phyloP scores from a whole-genome alignment of 2,113 vertebrate genomes.

The Carlito syrichta region DNA sequence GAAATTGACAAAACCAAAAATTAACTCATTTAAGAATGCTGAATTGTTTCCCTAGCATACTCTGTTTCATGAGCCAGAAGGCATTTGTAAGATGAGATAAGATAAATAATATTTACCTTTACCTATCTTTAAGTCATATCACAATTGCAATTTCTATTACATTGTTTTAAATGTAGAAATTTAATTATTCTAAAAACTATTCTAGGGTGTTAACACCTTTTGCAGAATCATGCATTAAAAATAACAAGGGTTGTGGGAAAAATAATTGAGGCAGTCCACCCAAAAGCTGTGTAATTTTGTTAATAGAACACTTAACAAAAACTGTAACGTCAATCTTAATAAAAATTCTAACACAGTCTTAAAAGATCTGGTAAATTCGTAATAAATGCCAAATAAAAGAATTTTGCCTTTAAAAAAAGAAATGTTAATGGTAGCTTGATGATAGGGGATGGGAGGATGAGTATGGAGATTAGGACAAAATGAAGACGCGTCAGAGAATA shows the following conservation, averaged over 20 bases:
- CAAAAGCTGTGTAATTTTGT: background rate
- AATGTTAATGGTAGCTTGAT: background rate
- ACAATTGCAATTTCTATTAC: constrained; percentile 8
- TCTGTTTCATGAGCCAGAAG: background rate
- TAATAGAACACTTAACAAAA: background rate
- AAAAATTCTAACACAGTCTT: constrained; percentile 16
- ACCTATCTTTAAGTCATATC: background rate
- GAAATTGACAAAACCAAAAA: constrained; percentile 26
- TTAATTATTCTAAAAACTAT: constrained; percentile 11
- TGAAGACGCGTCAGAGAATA: background rate
- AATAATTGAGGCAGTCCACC: background rate
- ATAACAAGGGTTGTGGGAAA: background rate
- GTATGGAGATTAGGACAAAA: background rate
- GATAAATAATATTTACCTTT: constrained; percentile 28
- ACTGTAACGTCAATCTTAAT: background rate
- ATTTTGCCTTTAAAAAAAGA: constrained; percentile 24
- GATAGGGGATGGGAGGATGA: background rate
- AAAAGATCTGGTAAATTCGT: constrained; percentile 23
- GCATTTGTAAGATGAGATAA: constrained; percentile 24
- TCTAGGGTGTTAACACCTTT: background rate
- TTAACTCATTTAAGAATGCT: background rate
- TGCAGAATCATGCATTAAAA: constrained; percentile 21
- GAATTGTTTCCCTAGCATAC: background rate
- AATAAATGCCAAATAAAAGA: constrained; percentile 4
- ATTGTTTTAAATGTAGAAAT: background rate